Conservation (phyloP, 2,888 invertebrate species). For the Drosophila peninsularis region DNA sequence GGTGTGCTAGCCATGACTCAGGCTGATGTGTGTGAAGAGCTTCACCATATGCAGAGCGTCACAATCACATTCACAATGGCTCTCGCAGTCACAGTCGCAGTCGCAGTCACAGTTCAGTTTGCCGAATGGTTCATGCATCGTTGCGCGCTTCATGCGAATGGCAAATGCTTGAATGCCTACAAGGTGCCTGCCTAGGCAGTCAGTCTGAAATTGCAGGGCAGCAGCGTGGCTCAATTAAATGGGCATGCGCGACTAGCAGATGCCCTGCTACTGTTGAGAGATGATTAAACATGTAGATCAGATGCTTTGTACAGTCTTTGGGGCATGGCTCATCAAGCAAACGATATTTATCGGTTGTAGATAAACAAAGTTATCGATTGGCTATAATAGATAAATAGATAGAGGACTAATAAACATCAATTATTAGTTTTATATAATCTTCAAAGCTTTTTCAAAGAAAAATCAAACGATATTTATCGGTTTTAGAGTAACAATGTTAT, state of each 20-base stretch:
- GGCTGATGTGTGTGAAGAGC: neutral
- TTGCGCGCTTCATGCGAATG: constrained; percentile 63
- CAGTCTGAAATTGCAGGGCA: constrained; percentile 24
- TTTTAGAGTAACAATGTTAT: neutral
- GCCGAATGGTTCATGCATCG: constrained; percentile 56
- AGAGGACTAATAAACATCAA: too few relatives aligned
- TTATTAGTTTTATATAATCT: too few relatives aligned
- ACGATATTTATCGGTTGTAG: too few relatives aligned
- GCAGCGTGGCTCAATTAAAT: constrained; percentile 7
- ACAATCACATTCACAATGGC: neutral
- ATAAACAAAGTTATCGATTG: too few relatives aligned
- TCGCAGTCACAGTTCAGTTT: constrained; percentile 45
- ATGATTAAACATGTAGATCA: neutral
- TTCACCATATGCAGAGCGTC: neutral
- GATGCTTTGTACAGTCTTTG: too few relatives aligned
- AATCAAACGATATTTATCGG: neutral
- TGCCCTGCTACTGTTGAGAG: neutral
- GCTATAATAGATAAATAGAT: too few relatives aligned
- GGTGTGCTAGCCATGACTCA: constrained; percentile 37
- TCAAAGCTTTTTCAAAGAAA: neutral
- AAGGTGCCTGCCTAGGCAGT: constrained; percentile 29
- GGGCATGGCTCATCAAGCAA: too few relatives aligned
- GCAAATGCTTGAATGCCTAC: constrained; percentile 43
- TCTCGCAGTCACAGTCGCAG: constrained; percentile 21
- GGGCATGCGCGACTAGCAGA: neutral